Percentiles rank a stretch among this genome's conserved stretches.
Evolutionary conservation across 23 tunicate genomes (phyloP).

Genomic region (Trididemnum nubilum): DNA sequence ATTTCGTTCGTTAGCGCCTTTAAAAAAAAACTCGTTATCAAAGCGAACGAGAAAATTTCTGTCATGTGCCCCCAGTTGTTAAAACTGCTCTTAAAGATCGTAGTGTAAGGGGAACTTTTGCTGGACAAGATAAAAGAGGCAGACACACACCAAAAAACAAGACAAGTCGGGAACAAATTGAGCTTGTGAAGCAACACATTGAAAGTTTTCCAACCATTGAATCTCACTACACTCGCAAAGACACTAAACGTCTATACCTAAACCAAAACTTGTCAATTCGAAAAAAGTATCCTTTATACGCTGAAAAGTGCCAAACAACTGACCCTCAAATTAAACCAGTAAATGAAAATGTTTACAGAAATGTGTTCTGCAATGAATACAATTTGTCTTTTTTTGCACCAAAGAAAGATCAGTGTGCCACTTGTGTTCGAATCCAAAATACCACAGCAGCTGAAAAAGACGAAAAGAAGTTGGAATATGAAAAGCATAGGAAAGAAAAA

Average conservation of each 20-base stretch:
- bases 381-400: neutral
- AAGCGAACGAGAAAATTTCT: too few species aligned
- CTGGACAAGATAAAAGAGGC: neutral
- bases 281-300: neutral
- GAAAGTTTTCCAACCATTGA: neutral
- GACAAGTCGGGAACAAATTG: neutral
- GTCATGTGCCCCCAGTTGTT: neutral
- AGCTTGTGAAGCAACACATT: neutral
- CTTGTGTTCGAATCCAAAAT: neutral
- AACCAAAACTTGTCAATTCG: neutral
- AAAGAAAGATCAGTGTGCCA: neutral
- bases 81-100: neutral
- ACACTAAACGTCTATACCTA: neutral
- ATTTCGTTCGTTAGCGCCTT: too few species aligned
- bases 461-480: neutral
- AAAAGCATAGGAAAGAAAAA: neutral
- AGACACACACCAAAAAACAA: neutral
- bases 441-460: neutral
- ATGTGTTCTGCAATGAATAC: conserved; percentile 8
- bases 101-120: neutral
- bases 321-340: neutral
- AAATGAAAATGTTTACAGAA: neutral
- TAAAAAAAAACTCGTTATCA: too few species aligned
- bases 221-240: neutral
- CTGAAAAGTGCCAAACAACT: neutral